Evolutionary conservation across 2,113 vertebrate species (phyloP).

Genomic region (Misgurnus mizolepis): DNA sequence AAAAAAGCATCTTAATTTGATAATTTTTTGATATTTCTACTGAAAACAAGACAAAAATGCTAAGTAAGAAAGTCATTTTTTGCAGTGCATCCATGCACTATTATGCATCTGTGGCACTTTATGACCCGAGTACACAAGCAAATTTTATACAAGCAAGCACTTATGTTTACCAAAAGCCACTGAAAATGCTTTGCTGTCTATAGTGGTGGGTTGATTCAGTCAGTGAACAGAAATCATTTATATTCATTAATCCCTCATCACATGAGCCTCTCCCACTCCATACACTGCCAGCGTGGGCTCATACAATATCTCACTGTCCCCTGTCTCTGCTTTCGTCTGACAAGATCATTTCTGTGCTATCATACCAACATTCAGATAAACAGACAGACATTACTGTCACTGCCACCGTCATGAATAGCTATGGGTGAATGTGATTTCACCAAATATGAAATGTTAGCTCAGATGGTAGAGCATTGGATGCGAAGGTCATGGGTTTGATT

Average conservation of each 20-base stretch:
- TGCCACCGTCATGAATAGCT: background rate
- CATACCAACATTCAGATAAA: background rate
- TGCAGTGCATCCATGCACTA: too few relatives aligned
- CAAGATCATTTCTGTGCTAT: conserved; percentile 6
- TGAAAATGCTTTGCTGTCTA: conserved; percentile 5
- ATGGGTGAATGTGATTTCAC: too few relatives aligned
- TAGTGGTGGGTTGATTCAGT: conserved; percentile 9
- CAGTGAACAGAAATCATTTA: conserved; percentile 31
- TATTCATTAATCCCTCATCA: conserved; percentile 49
- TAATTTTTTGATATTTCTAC: too few relatives aligned
- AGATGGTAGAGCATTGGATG: too few relatives aligned
- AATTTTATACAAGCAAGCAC: conserved; percentile 6
- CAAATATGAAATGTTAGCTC: too few relatives aligned
- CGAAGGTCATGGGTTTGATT: too few relatives aligned
- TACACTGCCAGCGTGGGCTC: conserved; percentile 14
- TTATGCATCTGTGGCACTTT: too few relatives aligned
- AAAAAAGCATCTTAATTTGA: too few relatives aligned
- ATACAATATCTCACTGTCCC: conserved; percentile 47
- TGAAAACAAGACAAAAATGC: too few relatives aligned
- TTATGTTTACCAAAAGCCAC: conserved; percentile 8
- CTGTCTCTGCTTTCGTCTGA: conserved; percentile 5
- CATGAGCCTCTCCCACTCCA: conserved; percentile 49
- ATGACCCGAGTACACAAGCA: background rate
- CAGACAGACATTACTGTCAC: background rate
- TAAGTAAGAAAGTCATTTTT: too few relatives aligned